Conservation (phyloP, 1,140 invertebrate species). For the Plutomurus gul region DNA sequence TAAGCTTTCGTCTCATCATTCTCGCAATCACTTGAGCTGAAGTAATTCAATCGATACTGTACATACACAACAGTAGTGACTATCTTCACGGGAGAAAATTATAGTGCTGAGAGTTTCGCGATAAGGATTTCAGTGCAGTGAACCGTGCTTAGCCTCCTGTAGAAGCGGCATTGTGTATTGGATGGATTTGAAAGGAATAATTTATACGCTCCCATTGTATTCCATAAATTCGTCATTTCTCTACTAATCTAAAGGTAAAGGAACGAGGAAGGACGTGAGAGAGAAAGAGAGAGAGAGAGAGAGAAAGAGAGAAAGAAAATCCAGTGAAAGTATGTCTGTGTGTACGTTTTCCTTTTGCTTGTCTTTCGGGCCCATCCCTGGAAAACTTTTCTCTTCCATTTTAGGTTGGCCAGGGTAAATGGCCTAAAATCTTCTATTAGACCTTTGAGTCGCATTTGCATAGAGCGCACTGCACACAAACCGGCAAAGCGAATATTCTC, state of each 20-base stretch:
- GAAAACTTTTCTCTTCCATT: not conserved
- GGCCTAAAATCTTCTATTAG: constrained; percentile 13
- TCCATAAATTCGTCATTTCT: constrained; percentile 9
- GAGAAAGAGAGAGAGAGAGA: not conserved
- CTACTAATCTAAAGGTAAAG: no score
- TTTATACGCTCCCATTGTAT: not conserved
- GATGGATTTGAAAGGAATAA: constrained; percentile 1
- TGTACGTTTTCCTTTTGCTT: not conserved
- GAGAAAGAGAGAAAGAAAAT: not conserved
- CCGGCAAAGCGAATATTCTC: no score
- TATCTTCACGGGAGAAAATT: not conserved
- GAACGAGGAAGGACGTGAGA: not conserved
- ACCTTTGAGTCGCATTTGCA: constrained; percentile 4
- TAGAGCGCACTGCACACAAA: not conserved
- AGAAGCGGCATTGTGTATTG: constrained; percentile 5
- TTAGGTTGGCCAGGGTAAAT: not conserved
- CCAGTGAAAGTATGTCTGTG: not conserved
- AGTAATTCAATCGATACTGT: no score
- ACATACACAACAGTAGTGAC: no score
- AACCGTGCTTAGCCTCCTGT: not conserved
- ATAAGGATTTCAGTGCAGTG: constrained; percentile 10
- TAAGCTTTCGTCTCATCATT: not conserved
- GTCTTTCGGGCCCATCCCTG: not conserved
- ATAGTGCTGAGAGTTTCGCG: not conserved
- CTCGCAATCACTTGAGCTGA: no score